Evolutionary conservation across 2,888 invertebrate genomes (phyloP).

Genomic region (Stictocephala bisonia): DNA sequence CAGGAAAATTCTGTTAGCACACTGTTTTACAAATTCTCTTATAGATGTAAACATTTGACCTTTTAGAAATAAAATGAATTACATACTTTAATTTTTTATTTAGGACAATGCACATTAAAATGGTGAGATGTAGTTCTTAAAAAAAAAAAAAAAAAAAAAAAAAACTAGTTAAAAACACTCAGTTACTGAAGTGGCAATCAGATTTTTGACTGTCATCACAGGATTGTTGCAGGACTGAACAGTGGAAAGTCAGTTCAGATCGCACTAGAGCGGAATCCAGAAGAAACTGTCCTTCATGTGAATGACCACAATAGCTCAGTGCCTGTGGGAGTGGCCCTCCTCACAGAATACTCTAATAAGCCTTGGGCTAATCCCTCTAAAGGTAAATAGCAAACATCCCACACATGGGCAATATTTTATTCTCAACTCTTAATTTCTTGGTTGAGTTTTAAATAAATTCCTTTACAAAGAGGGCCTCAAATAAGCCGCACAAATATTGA

Average conservation of each 20-base stretch:
- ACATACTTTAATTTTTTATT: too few species aligned
- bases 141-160: too few species aligned
- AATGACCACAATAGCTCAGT: conserved; percentile 81
- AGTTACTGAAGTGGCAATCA: too few species aligned
- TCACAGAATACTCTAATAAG: conserved; percentile 84
- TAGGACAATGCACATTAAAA: too few species aligned
- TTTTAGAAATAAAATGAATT: too few species aligned
- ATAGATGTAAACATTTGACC: too few species aligned
- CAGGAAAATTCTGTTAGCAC: too few species aligned
- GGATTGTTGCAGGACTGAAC: conserved; percentile 70
- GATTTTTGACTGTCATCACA: background rate
- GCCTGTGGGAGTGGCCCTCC: conserved; percentile 74
- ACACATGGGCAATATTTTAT: background rate
- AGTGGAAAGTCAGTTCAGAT: conserved; percentile 89
- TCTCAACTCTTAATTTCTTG: background rate
- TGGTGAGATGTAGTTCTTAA: too few species aligned
- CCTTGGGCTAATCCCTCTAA: conserved; percentile 88
- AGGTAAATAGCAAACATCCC: conserved; percentile 67
- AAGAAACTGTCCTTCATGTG: conserved; percentile 82
- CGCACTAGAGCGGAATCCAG: conserved; percentile 80
- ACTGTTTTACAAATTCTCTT: too few species aligned
- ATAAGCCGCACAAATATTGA: too few species aligned
- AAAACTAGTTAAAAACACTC: too few species aligned
- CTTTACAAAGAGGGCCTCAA: too few species aligned
- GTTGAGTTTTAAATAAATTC: background rate